phyloP scores from a whole-genome alignment of 2,888 invertebrate genomes.

The Euzetes globulus region DNA sequence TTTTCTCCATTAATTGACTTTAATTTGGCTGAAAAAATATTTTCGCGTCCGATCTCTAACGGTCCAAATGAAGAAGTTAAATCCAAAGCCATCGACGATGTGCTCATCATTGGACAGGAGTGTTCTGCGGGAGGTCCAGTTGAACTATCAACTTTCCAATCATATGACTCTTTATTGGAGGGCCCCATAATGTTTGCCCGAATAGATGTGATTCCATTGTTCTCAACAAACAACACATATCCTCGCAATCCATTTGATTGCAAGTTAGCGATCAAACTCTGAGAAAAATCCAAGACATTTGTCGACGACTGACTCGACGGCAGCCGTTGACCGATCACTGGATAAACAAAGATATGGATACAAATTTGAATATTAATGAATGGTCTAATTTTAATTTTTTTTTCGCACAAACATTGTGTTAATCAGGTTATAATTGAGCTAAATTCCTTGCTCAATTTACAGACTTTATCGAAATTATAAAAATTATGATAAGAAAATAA shows the following conservation, averaged over 20 bases:
- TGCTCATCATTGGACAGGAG: constrained; percentile 24
- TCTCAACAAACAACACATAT: constrained; percentile 35
- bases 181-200: constrained; percentile 29
- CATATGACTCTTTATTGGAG: constrained; percentile 26
- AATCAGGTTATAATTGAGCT: too few species aligned
- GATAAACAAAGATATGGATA: neutral
- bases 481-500: too few species aligned
- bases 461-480: too few species aligned
- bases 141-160: constrained; percentile 32
- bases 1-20: constrained; percentile 36
- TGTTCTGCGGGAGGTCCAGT: neutral
- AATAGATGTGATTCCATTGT: constrained; percentile 28
- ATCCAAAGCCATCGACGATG: constrained; percentile 34
- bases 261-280: constrained; percentile 37
- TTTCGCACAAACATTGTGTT: too few species aligned
- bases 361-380: neutral
- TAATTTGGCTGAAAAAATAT: constrained; percentile 29
- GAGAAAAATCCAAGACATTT: constrained; percentile 8
- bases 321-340: neutral
- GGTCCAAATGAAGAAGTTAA: constrained; percentile 40
- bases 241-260: constrained; percentile 36
- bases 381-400: too few species aligned
- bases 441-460: too few species aligned
- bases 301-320: neutral
- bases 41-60: constrained; percentile 39